Conservation (phyloP, 2,797 vertebrate genomes). For the Microctenopoma stevenorrisi region DNA sequence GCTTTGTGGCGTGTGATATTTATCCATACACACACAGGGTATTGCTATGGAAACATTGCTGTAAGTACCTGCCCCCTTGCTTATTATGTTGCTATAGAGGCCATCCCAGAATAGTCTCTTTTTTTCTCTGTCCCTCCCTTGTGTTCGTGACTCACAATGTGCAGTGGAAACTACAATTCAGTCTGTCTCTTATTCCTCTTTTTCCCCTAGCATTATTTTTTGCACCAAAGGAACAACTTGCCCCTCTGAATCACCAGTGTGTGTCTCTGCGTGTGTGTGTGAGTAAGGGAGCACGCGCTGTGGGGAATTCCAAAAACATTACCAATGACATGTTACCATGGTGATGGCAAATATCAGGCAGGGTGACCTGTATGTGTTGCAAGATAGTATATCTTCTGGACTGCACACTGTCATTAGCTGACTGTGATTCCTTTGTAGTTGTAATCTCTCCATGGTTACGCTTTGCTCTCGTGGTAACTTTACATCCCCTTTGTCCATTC, state of each 20-base stretch:
- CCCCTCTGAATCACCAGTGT: conserved; percentile 73
- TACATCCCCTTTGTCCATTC: conserved; percentile 47
- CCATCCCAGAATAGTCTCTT: conserved; percentile 87
- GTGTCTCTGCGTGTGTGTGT: conserved; percentile 16
- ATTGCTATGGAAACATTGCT: conserved; percentile 84
- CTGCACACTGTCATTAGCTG: conserved; percentile 45
- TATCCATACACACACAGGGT: conserved; percentile 77
- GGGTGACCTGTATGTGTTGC: conserved; percentile 56
- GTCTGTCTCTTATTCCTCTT: conserved; percentile 81
- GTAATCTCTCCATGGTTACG: conserved; percentile 60
- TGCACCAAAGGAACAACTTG: conserved; percentile 67
- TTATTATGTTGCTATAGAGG: conserved; percentile 88
- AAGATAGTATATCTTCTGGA: conserved; percentile 65
- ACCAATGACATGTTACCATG: conserved; percentile 76
- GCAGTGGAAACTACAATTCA: conserved; percentile 86
- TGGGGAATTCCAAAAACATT: conserved; percentile 80
- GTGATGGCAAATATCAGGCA: conserved; percentile 71
- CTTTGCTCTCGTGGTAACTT: conserved; percentile 39
- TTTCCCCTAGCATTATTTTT: conserved; percentile 74
- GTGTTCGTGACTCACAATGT: conserved; percentile 85
- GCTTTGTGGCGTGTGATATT: conserved; percentile 78
- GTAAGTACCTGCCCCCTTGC: conserved; percentile 81
- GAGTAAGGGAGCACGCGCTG: conserved; percentile 28
- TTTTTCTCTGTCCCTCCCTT: conserved; percentile 77
- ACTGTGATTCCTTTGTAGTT: conserved; percentile 54